These are phyloP conservation scores for Brachynemurus nebulosus DNA, from an alignment of 2,888 invertebrate species.

Conservation along the genomic window DNA sequence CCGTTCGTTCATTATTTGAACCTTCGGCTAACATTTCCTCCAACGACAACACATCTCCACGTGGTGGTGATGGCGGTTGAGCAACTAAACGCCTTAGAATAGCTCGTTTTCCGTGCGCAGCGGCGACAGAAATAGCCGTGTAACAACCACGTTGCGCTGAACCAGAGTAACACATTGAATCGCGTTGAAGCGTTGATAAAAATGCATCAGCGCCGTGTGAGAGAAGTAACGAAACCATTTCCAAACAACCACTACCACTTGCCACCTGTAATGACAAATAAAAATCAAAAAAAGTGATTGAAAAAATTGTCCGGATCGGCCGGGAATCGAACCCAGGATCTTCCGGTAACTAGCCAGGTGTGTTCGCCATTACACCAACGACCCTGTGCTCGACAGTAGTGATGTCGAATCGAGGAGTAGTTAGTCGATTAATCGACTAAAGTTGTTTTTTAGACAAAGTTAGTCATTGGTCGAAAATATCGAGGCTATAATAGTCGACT, in stretches of 20 bases:
- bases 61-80: constrained; percentile 51
- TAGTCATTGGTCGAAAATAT: too few relatives aligned
- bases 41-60: constrained; percentile 63
- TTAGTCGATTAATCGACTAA: too few relatives aligned
- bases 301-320: too few relatives aligned
- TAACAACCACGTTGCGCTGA: constrained; percentile 78
- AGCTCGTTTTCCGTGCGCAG: constrained; percentile 72
- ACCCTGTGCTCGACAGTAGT: too few relatives aligned
- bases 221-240: constrained; percentile 64
- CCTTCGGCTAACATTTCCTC: constrained; percentile 87
- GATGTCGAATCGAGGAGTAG: too few relatives aligned
- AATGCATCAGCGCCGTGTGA: constrained; percentile 82
- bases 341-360: too few relatives aligned
- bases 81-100: constrained; percentile 65
- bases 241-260: constrained; percentile 65
- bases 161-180: constrained; percentile 72
- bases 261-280: constrained; percentile 52
- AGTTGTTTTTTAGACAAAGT: too few relatives aligned
- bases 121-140: constrained; percentile 78
- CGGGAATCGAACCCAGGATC: too few relatives aligned
- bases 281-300: too few relatives aligned
- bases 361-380: too few relatives aligned
- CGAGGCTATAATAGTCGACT: too few relatives aligned
- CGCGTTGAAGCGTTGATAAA: constrained; percentile 68
- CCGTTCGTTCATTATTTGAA: constrained; percentile 22